Evolutionary conservation across 2,113 vertebrate species (phyloP).

Genomic region (Petrocephalus microphthalmus): DNA sequence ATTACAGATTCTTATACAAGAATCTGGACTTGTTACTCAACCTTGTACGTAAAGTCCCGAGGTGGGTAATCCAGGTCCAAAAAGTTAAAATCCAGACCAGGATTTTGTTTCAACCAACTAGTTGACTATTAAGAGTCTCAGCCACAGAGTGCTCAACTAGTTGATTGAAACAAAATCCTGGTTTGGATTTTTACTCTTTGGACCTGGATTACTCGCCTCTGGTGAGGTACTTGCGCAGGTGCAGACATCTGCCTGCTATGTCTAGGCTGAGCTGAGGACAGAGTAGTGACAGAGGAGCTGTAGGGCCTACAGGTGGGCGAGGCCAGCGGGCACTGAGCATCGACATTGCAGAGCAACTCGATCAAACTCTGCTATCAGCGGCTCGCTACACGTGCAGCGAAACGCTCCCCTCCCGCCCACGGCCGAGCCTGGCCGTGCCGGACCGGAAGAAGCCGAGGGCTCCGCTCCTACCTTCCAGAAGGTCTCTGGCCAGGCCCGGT

Average conservation of each 20-base stretch:
- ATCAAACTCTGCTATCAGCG: background rate
- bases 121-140: too few species aligned
- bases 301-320: background rate
- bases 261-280: background rate
- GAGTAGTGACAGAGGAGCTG: background rate
- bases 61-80: too few species aligned
- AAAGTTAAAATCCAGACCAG: too few species aligned
- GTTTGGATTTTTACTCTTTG: too few species aligned
- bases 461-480: conserved; percentile 87
- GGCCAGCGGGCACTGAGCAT: background rate
- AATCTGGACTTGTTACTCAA: background rate
- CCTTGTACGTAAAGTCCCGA: background rate
- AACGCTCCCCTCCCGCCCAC: background rate
- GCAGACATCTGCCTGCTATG: background rate
- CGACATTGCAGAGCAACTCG: background rate
- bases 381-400: background rate
- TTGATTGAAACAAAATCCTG: too few species aligned
- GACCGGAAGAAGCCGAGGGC: background rate
- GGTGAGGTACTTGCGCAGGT: background rate
- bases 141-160: too few species aligned
- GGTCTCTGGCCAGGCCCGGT: conserved; percentile 99
- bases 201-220: too few species aligned
- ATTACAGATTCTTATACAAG: background rate
- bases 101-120: too few species aligned
- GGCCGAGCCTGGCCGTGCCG: background rate